These are phyloP conservation scores for Chelonus formosanus DNA, from an alignment of 2,888 invertebrate genomes.

Conservation along the genomic window DNA sequence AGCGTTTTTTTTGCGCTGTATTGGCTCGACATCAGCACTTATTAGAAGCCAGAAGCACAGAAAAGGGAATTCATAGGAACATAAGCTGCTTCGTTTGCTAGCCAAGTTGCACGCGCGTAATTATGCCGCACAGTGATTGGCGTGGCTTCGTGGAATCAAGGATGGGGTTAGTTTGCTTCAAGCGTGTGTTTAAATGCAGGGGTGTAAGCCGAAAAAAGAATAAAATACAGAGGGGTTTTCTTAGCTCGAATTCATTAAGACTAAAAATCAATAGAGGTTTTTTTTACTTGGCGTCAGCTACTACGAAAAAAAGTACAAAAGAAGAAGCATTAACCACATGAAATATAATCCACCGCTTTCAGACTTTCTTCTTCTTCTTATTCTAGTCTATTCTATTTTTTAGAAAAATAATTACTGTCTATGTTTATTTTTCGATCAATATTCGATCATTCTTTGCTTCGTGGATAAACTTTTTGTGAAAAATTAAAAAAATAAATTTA, in stretches of 20 bases:
- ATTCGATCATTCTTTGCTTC: too few relatives aligned
- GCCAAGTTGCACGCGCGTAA: conserved; percentile 57
- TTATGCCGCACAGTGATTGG: conserved; percentile 64
- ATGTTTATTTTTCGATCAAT: too few relatives aligned
- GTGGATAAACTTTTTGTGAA: too few relatives aligned
- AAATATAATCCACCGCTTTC: conserved; percentile 44
- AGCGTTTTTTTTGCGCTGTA: too few relatives aligned
- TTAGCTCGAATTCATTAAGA: conserved; percentile 64
- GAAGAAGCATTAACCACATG: conserved; percentile 59
- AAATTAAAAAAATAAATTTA: too few relatives aligned
- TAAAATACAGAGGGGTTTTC: conserved; percentile 51
- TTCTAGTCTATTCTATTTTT: conserved; percentile 30
- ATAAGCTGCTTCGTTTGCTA: conserved; percentile 52
- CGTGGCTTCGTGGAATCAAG: conserved; percentile 62
- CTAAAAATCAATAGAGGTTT: conserved; percentile 62
- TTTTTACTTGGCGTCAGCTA: conserved; percentile 13
- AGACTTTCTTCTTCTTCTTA: conserved; percentile 6
- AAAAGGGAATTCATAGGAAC: conserved; percentile 45
- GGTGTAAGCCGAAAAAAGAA: conserved; percentile 30
- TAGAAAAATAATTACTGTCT: conserved; percentile 4
- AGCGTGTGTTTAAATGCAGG: conserved; percentile 33
- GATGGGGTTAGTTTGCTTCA: conserved; percentile 46
- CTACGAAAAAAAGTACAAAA: conserved; percentile 50
- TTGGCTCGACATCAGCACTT: conserved; percentile 12
- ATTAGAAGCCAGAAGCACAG: conserved; percentile 8